phyloP scores from a whole-genome alignment of 2,797 vertebrate genomes.

The Amniataba percoides region DNA sequence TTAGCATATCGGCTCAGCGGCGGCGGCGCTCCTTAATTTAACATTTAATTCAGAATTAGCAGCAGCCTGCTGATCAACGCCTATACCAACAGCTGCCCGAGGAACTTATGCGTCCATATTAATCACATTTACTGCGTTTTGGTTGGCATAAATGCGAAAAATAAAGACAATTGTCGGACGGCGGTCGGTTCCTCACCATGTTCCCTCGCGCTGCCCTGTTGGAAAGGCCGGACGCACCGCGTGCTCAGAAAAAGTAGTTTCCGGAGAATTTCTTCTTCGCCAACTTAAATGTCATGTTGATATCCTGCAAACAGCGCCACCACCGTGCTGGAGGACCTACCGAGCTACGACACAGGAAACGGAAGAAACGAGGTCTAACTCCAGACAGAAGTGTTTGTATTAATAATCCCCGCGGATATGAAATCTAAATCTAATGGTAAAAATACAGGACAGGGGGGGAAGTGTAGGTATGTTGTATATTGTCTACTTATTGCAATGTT shows the following conservation, averaged over 20 bases:
- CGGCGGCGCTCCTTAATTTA: background rate
- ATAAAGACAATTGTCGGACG: rapidly evolving
- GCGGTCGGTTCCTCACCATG: conserved; percentile 68
- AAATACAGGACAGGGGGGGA: background rate
- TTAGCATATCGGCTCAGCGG: conserved; percentile 26
- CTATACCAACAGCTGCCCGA: rapidly evolving
- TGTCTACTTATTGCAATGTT: background rate
- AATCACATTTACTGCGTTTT: rapidly evolving
- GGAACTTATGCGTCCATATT: conserved; percentile 6
- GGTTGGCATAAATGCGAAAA: rapidly evolving
- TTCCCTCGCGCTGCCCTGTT: conserved; percentile 68
- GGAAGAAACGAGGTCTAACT: no score
- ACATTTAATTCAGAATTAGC: background rate
- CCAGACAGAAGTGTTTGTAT: no score
- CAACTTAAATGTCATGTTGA: rapidly evolving
- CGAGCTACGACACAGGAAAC: no score
- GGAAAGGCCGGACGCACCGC: conserved; percentile 83
- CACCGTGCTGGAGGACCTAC: no score
- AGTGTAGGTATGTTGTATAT: background rate
- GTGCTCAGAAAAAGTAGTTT: conserved; percentile 73
- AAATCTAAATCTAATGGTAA: background rate
- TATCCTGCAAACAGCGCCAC: conserved; percentile 42
- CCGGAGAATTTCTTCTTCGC: conserved; percentile 72
- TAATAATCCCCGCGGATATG: no score
- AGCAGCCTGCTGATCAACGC: rapidly evolving